Conservation (phyloP, 2,797 vertebrate genomes). For the Sciaenops ocellatus region DNA sequence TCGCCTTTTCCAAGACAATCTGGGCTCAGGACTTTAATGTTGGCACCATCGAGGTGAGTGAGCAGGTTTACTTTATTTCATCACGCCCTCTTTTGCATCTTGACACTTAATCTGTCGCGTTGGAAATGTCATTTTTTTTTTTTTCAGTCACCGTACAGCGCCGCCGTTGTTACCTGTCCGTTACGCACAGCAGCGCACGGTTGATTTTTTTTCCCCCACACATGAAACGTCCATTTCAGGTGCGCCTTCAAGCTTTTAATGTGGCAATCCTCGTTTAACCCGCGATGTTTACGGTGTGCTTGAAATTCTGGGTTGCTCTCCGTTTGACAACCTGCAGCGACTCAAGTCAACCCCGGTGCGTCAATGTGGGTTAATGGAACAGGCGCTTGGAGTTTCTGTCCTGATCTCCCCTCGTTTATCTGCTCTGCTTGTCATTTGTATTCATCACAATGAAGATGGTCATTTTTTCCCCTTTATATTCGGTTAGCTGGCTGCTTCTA, state of each 20-base stretch:
- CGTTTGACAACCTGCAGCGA: conserved; percentile 52
- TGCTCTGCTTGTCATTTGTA: not conserved
- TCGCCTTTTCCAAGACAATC: conserved; percentile 65
- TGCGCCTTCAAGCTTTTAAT: conserved; percentile 10
- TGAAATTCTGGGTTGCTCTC: not conserved
- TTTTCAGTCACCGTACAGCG: conserved; percentile 13
- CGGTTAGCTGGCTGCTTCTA: not conserved
- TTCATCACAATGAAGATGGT: not conserved
- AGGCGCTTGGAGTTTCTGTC: conserved; percentile 47
- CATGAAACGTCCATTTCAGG: conserved; percentile 46
- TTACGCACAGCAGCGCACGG: conserved; percentile 70
- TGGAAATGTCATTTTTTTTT: conserved; percentile 10
- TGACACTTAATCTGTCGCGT: conserved; percentile 9
- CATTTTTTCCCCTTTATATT: not conserved
- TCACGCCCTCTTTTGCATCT: not conserved
- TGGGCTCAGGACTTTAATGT: conserved; percentile 53
- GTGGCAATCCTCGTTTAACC: not conserved
- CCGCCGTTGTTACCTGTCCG: conserved; percentile 70
- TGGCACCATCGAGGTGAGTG: conserved; percentile 71
- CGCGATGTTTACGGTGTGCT: not conserved
- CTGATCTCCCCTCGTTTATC: conserved; percentile 3
- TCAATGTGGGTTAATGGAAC: conserved; percentile 76
- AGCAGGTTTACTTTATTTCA: not conserved
- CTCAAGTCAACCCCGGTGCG: conserved; percentile 47
- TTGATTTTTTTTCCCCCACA: not conserved